Base-by-base conservation (phyloP, 2,888 invertebrate species). In the Platycheirus rosarum region DNA sequence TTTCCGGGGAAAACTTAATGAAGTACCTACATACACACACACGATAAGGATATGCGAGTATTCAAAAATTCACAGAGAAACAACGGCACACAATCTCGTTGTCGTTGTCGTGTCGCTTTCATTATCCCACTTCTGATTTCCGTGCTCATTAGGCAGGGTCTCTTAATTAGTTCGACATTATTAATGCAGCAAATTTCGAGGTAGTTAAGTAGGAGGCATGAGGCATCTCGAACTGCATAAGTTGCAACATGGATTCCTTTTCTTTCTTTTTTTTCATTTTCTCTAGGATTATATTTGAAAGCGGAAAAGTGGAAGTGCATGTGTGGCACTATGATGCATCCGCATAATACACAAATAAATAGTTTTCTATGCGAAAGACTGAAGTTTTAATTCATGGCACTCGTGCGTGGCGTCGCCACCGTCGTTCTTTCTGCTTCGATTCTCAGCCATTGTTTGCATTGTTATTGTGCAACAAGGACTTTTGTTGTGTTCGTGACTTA, bases 111-210 rank as follows among this genome's bases (percentile, higher is more conserved):
- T 13, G 16, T 40, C 13, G 55, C 13, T 18, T 26, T 60, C 40
- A 40, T 44, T 44, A 60, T 60, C 16, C 63, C 53, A 53, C 68
- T 60, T 51, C 46, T 14, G 26, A 70, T 63, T 75, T 40, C 23
- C 65, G 55, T 74, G 69, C 69, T 79, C 79, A 79, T 75, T 79
- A 75, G 65, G 69, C 74, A 70, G 8, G 63, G 75, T 60, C 57
- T 74, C 79, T 80, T 80, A 80, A 80, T 80, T 80, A 80, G 79
- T 80, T 80, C 37, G 63, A 37, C 69, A 80, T 80, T 80, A 80
- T 80, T 66, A 80, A 79, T 79, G 75, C 55, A 40, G 48, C 51
- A 60, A 29, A 66, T 51, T 44, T 60, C 7, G 13, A 23, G 55
- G 18, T 44, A 29, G 18, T 29, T 16, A 9, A 29, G 14, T n/a